Conservation (phyloP, 2,113 vertebrate genomes). For the Anolis carolinensis region DNA sequence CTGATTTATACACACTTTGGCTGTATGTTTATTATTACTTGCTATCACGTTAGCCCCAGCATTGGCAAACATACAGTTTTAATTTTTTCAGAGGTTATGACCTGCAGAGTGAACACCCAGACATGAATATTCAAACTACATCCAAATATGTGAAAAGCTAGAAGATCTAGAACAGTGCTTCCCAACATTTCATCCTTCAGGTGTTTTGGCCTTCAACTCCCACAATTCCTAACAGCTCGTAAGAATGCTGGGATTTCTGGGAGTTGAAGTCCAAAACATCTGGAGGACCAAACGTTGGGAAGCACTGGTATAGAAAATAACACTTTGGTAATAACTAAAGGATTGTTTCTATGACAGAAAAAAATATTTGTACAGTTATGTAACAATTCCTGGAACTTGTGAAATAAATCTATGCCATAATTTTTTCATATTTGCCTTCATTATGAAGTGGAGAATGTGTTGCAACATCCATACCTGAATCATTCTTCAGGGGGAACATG, state of each 20-base stretch:
- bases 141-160: neutral
- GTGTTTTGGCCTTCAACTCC: too few species aligned
- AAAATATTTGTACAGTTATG: neutral
- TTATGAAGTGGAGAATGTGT: neutral
- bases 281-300: too few species aligned
- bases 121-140: neutral
- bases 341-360: neutral
- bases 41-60: too few species aligned
- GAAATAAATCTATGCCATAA: slow-evolving; percentile 5
- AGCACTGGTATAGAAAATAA: neutral
- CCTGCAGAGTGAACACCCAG: neutral
- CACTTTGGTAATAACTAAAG: neutral
- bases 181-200: too few species aligned
- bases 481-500: neutral
- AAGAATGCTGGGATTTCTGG: too few species aligned
- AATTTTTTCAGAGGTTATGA: neutral
- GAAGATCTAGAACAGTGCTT: neutral
- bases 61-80: neutral
- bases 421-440: neutral
- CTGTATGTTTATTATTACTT: neutral
- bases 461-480: neutral
- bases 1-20: neutral
- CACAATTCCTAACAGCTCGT: too few species aligned
- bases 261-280: too few species aligned
- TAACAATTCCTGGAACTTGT: neutral